Conservation (phyloP, 1,140 invertebrate genomes). For the Stenopsyche tienmushanensis region DNA sequence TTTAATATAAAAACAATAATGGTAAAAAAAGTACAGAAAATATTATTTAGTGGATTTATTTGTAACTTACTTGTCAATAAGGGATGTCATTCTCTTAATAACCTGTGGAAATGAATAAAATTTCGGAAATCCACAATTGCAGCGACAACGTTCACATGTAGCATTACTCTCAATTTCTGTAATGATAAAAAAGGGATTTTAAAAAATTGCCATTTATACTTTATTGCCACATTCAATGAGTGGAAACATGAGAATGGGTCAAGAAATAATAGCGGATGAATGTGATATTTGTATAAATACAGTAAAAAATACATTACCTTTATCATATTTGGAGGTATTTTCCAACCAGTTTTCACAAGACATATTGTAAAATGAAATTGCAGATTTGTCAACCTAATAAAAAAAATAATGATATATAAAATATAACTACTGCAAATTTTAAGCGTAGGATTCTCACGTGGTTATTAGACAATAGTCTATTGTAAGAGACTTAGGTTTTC, state of each 20-base stretch:
- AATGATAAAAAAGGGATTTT: too few species aligned
- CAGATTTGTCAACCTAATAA: slow-evolving; percentile 4
- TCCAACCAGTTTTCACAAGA: neutral
- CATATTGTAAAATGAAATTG: neutral
- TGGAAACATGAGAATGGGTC: too few species aligned
- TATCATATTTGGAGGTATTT: too few species aligned
- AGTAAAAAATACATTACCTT: too few species aligned
- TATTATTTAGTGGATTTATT: too few species aligned
- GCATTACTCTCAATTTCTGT: neutral
- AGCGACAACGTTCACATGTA: slow-evolving; percentile 3
- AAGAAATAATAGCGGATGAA: too few species aligned
- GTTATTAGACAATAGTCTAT: too few species aligned
- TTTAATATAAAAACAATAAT: neutral
- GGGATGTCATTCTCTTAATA: slow-evolving; percentile 1
- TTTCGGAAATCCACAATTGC: slow-evolving; percentile 7
- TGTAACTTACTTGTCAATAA: slow-evolving; percentile 28
- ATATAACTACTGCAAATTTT: neutral
- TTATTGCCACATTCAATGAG: too few species aligned
- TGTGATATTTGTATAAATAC: neutral
- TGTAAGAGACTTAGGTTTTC: too few species aligned
- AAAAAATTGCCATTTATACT: too few species aligned
- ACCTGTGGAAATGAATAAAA: slow-evolving; percentile 17
- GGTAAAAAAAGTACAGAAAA: too few species aligned
- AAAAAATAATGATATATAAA: neutral
- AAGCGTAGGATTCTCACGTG: too few species aligned